These are phyloP conservation scores for Aegypius monachus DNA, from an alignment of 2,113 vertebrate species.

Conservation along the genomic window DNA sequence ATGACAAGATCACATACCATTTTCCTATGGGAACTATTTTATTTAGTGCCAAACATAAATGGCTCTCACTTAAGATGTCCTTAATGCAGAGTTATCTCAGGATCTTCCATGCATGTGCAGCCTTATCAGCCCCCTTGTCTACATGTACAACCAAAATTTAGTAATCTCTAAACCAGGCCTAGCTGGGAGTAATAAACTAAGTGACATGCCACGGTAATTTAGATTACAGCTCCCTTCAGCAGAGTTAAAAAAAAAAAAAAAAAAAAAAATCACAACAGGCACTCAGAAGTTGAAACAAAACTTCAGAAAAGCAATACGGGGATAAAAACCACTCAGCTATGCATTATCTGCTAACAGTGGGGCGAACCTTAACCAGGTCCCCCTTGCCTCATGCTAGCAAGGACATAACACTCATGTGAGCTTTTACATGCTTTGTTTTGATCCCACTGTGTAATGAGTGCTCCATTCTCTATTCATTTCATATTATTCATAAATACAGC, in stretches of 20 bases:
- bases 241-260: neutral
- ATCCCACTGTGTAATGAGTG: neutral
- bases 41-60: neutral
- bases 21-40: neutral
- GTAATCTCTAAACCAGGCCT: neutral
- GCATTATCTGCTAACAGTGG: neutral
- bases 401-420: neutral
- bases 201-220: neutral
- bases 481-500: neutral
- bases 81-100: neutral
- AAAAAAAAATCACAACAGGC: neutral
- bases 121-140: neutral
- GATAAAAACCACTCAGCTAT: neutral
- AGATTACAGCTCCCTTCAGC: neutral
- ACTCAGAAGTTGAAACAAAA: neutral
- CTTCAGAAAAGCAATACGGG: neutral
- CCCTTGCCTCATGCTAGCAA: neutral
- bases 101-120: accelerated
- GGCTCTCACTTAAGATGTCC: neutral
- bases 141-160: neutral
- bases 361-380: neutral
- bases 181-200: neutral
- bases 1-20: neutral
- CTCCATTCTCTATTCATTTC: neutral
- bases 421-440: neutral